Conservation (phyloP, 2,888 invertebrate genomes). For the Oscheius sp. region DNA sequence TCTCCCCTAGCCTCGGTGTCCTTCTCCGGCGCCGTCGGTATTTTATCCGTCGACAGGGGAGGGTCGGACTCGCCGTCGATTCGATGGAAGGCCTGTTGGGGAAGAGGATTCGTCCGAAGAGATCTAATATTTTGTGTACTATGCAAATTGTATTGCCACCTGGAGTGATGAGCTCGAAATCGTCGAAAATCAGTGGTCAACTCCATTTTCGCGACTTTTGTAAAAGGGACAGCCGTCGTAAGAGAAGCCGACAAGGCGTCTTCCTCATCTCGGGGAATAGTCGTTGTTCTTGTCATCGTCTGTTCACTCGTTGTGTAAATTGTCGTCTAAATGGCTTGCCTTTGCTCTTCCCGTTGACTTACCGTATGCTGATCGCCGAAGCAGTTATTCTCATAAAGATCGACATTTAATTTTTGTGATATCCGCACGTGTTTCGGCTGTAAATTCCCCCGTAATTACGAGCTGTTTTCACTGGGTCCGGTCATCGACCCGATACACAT, state of each 20-base stretch:
- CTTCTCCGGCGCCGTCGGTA: background rate
- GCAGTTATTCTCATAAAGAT: conserved; percentile 26
- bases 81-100: conserved; percentile 17
- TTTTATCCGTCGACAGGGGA: background rate
- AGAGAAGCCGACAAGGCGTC: background rate
- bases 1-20: background rate
- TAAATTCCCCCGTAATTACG: background rate
- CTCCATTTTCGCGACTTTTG: background rate
- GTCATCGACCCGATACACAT: conserved; percentile 4
- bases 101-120: background rate
- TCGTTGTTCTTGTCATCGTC: conserved; percentile 7
- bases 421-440: conserved; percentile 15
- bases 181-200: conserved; percentile 19
- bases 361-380: background rate
- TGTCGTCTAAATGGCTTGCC: background rate
- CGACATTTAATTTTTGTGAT: conserved; percentile 20
- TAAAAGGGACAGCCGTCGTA: background rate
- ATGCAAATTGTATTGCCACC: background rate
- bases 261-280: background rate
- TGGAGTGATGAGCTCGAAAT: conserved; percentile 17
- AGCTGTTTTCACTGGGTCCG: background rate
- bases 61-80: conserved; percentile 16
- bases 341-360: background rate
- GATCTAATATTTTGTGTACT: background rate
- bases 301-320: conserved; percentile 20